These are phyloP conservation scores for Pipra filicauda DNA, from an alignment of 2,113 vertebrate genomes.

Conservation along the genomic window DNA sequence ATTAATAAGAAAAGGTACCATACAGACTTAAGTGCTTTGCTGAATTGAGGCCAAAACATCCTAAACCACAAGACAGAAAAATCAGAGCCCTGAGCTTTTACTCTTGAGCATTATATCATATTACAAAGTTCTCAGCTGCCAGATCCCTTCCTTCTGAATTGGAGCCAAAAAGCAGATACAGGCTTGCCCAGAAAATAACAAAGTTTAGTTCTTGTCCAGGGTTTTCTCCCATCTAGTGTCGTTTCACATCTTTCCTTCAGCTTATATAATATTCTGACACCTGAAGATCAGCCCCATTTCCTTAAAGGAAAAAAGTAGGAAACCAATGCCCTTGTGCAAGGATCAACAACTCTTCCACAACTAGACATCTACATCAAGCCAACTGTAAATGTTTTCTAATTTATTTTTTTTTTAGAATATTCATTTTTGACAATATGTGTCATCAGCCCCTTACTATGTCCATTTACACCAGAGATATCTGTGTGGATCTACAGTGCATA, in stretches of 20 bases:
- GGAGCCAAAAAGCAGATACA: slow-evolving; percentile 16
- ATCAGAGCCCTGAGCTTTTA: background rate
- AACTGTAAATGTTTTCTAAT: background rate
- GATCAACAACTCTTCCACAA: background rate
- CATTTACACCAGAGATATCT: background rate
- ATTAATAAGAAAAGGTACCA: background rate
- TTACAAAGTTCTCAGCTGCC: background rate
- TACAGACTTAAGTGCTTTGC: background rate
- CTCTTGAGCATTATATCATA: background rate
- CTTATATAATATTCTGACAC: background rate
- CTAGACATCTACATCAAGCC: background rate
- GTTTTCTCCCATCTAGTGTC: background rate
- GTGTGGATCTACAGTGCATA: background rate
- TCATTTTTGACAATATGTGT: background rate
- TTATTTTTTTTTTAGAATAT: background rate
- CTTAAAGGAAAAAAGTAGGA: background rate
- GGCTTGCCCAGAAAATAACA: slow-evolving; percentile 7
- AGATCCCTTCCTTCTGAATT: background rate
- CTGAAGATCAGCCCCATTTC: background rate
- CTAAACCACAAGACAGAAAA: background rate
- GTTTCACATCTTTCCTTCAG: background rate
- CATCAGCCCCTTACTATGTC: background rate
- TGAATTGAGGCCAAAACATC: background rate
- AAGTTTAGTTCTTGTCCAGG: background rate
- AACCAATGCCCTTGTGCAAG: background rate